These are phyloP conservation scores for Bugula neritina DNA, from an alignment of 2,888 invertebrate species.

Conservation along the genomic window DNA sequence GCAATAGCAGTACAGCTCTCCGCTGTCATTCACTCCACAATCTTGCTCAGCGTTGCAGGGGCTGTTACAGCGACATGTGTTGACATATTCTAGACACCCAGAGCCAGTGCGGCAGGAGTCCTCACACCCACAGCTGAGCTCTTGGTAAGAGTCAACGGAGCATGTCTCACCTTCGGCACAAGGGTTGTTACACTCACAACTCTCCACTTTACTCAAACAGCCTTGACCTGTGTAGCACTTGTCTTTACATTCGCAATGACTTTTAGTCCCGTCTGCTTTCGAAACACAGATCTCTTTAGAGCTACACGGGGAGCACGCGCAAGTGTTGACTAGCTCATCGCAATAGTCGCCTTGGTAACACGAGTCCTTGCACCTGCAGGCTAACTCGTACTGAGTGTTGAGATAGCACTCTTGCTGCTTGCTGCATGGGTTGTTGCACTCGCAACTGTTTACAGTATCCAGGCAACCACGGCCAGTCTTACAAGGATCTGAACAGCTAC, in stretches of 20 bases:
- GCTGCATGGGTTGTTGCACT: constrained; percentile 14
- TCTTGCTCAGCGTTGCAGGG: constrained; percentile 6
- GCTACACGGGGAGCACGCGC: constrained; percentile 11
- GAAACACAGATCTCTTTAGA: neutral
- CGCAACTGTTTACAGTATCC: neutral
- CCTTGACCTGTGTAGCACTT: constrained; percentile 4
- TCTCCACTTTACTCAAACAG: constrained; percentile 14
- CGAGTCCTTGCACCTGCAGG: constrained; percentile 13
- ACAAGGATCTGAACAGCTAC: constrained; percentile 21
- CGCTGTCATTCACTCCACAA: neutral
- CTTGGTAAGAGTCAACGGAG: neutral
- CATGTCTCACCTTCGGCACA: constrained; percentile 8
- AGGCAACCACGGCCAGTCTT: constrained; percentile 7
- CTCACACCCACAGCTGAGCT: constrained; percentile 1
- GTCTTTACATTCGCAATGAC: constrained; percentile 13
- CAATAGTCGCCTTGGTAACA: constrained; percentile 19
- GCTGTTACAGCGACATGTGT: constrained; percentile 7
- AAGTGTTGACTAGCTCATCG: neutral
- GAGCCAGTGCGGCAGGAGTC: constrained; percentile 13
- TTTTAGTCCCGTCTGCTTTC: neutral
- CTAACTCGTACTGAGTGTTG: constrained; percentile 6
- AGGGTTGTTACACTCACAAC: constrained; percentile 18
- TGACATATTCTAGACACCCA: constrained; percentile 5
- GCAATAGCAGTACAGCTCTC: constrained; percentile 23
- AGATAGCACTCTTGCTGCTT: neutral